These are phyloP conservation scores for Polydrusus tereticollis DNA, from an alignment of 2,888 invertebrate species.

Conservation along the genomic window DNA sequence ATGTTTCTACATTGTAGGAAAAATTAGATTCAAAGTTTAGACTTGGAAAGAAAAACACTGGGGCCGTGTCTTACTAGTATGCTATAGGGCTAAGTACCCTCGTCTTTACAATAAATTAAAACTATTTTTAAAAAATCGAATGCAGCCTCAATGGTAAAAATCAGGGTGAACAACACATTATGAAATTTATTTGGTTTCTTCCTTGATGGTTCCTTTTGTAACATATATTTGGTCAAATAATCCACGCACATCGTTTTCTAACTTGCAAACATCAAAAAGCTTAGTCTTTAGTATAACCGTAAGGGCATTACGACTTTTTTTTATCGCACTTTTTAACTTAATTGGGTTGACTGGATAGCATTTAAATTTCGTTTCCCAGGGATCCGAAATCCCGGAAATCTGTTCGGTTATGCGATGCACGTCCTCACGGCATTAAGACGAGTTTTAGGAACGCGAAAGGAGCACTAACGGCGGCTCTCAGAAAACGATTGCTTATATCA, in stretches of 20 bases:
- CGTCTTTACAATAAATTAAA: no score
- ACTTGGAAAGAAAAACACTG: no score
- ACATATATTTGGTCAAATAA: not conserved
- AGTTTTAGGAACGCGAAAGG: slow-evolving; percentile 12
- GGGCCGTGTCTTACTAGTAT: no score
- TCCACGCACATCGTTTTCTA: not conserved
- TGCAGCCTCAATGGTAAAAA: no score
- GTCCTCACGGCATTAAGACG: slow-evolving; percentile 26
- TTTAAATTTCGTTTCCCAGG: slow-evolving; percentile 19
- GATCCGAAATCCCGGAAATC: slow-evolving; percentile 9
- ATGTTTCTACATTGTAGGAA: no score
- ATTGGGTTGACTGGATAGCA: slow-evolving; percentile 20
- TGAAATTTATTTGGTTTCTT: no score
- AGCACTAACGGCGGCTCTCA: slow-evolving; percentile 9
- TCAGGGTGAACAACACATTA: no score
- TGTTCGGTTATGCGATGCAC: slow-evolving; percentile 21
- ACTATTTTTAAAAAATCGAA: no score
- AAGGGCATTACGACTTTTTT: slow-evolving; percentile 22
- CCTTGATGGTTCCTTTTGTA: not conserved
- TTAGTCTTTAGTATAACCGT: not conserved
- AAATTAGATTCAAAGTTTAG: no score
- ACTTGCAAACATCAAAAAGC: not conserved
- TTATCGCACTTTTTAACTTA: slow-evolving; percentile 12
- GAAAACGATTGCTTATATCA: slow-evolving; percentile 20
- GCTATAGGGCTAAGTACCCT: no score